These are phyloP conservation scores for Champsocephalus esox DNA, from an alignment of 2,797 vertebrate species.

Conservation along the genomic window DNA sequence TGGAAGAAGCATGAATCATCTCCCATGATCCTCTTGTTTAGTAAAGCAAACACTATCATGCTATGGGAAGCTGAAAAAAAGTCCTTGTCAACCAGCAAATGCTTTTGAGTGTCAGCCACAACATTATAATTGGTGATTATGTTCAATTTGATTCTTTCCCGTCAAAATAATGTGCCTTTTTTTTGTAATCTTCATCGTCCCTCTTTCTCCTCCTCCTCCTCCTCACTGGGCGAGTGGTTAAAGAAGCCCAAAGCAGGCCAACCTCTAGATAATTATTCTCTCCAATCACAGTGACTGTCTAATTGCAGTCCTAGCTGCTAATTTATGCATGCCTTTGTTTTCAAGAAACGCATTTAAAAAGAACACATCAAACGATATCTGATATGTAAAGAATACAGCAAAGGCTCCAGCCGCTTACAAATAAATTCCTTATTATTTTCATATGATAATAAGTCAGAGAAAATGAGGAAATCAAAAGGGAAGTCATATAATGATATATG, in stretches of 20 bases:
- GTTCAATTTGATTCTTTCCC: slow-evolving; percentile 39
- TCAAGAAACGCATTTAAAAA: slow-evolving; percentile 78
- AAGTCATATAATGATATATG: slow-evolving; percentile 78
- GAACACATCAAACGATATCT: slow-evolving; percentile 83
- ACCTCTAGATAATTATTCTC: slow-evolving; percentile 81
- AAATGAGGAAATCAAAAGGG: slow-evolving; percentile 78
- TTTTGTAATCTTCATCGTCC: slow-evolving; percentile 17
- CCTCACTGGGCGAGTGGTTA: slow-evolving; percentile 73
- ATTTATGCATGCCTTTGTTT: slow-evolving; percentile 86
- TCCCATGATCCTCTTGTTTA: neutral
- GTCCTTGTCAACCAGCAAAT: neutral
- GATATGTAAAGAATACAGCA: slow-evolving; percentile 80
- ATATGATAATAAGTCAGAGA: slow-evolving; percentile 82
- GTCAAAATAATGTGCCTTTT: slow-evolving; percentile 56
- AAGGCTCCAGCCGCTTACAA: slow-evolving; percentile 76
- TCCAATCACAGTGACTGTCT: slow-evolving; percentile 81
- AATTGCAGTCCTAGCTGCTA: slow-evolving; percentile 80
- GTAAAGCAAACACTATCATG: neutral
- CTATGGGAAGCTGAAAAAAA: neutral
- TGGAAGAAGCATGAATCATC: neutral
- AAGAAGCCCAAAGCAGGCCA: slow-evolving; percentile 79
- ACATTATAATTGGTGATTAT: slow-evolving; percentile 54
- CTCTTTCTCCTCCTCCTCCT: slow-evolving; percentile 27
- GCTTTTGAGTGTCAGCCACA: slow-evolving; percentile 23
- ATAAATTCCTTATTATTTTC: slow-evolving; percentile 83